Conservation (phyloP, 2,113 vertebrate genomes). For the Chitala chitala region DNA sequence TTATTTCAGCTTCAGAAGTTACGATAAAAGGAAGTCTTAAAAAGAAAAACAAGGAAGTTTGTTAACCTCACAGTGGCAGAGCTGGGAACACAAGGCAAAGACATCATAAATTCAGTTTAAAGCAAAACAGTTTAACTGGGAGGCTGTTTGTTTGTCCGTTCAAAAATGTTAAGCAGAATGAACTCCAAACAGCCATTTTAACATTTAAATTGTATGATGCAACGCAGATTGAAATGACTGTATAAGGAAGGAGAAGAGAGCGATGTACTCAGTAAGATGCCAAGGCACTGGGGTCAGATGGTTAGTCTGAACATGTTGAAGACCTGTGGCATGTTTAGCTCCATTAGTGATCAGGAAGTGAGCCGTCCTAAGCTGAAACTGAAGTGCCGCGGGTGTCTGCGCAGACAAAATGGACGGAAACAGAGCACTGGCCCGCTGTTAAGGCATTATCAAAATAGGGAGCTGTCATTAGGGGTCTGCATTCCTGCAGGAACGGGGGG, state of each 20-base stretch:
- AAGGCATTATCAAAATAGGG: constrained; percentile 24
- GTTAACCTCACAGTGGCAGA: too few species aligned
- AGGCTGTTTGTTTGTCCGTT: too few species aligned
- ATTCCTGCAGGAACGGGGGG: constrained; percentile 11
- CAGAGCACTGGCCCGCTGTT: not conserved
- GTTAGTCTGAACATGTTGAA: not conserved
- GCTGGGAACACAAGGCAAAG: too few species aligned
- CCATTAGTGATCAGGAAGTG: constrained; percentile 17
- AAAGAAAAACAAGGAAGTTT: too few species aligned
- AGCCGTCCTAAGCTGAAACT: not conserved
- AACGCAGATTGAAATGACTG: too few species aligned
- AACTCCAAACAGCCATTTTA: too few species aligned
- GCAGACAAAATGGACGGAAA: constrained; percentile 9
- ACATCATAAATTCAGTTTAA: not conserved
- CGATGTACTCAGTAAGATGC: too few species aligned
- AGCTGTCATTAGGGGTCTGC: not conserved
- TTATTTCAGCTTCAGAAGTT: too few species aligned
- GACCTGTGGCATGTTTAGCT: not conserved
- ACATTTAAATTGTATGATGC: too few species aligned
- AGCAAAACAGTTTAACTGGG: not conserved
- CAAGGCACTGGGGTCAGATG: not conserved
- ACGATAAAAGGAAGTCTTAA: too few species aligned
- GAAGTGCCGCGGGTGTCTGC: constrained; percentile 1
- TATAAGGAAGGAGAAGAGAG: too few species aligned
- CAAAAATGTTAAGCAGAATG: too few species aligned